Base-by-base conservation (phyloP, 2,113 vertebrate species). In the Hydropotes inermis region DNA sequence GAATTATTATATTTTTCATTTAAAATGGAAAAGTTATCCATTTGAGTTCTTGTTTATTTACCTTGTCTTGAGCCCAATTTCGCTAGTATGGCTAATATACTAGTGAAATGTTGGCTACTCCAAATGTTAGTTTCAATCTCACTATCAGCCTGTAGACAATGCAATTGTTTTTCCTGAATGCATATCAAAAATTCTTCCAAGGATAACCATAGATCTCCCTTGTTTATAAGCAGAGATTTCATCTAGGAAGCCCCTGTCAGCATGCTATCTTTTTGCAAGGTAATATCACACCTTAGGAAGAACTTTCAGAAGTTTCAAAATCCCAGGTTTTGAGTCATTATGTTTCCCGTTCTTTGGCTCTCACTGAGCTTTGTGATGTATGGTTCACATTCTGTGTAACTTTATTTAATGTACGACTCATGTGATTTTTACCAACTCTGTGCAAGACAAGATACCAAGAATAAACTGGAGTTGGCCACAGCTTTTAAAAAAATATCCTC, bases 401-500 rank as follows among this genome's bases (percentile, higher is more conserved):
- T 89, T n/a, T 61, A 45, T 96, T 86, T 96, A 79, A 87, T 92
- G 17, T 91, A 23, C 91, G 54, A 86, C 96, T 98, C 97, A 96
- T 97, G 28, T 92, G 89, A 95, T 83, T 93, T 93, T 95, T 95
- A 85, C 97, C 92, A 97, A 10, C 61, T 96, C 78, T 98, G 61
- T 91, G 79, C 79, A 96, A 97, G 91, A 52, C 76, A 96, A 82
- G 82, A 96, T 43, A 74, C 47, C 85, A 47, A 94, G 43, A 87
- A 91, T 95, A 97, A 98, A 90, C 54, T 92, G 54, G 60, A 96
- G 64, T 97, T 55, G 52, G 23, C 39, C 81, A 92, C 93, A 91
- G 61, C 97, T 8, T 97, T 98, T 98, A 96, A 6, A 64, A 82
- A 95, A 83, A 92, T 55, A 19, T 47, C 5, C 3, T 28, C 61